A percentile compares a stretch with the other conserved stretches of the same genome.
Evolutionary conservation across 2,888 invertebrate species (phyloP).

Genomic region (Neria commutata): DNA sequence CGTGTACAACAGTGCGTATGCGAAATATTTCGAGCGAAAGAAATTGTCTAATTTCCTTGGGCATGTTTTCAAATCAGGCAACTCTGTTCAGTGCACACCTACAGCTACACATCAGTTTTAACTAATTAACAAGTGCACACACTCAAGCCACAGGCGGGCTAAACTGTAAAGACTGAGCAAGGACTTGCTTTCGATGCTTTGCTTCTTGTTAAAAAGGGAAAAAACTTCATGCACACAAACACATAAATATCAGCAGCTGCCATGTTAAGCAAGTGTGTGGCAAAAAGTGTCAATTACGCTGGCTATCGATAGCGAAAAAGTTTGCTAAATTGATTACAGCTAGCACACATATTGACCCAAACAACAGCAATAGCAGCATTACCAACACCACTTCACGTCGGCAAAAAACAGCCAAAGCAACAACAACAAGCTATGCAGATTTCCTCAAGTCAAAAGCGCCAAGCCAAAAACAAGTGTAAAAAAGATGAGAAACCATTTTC

Average conservation of each 20-base stretch:
- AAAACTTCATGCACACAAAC: constrained; percentile 14
- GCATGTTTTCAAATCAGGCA: too few relatives aligned
- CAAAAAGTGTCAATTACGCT: constrained; percentile 16
- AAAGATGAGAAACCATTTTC: too few relatives aligned
- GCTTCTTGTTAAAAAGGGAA: too few relatives aligned
- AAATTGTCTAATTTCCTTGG: too few relatives aligned
- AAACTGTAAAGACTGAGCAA: too few relatives aligned
- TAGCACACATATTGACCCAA: background rate
- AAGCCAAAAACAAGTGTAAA: background rate
- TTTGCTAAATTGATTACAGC: background rate
- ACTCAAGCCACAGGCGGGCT: constrained; percentile 27
- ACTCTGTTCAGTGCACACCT: too few relatives aligned
- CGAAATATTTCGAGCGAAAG: too few relatives aligned
- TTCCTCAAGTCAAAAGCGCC: background rate
- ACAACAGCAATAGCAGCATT: constrained; percentile 27
- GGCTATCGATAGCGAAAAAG: background rate
- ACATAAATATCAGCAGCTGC: background rate
- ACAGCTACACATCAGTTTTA: constrained; percentile 33
- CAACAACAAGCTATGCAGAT: background rate
- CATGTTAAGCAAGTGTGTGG: constrained; percentile 2
- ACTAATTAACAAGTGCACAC: constrained; percentile 35
- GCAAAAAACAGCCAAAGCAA: background rate
- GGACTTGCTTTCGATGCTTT: too few relatives aligned
- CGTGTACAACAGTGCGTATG: too few relatives aligned
- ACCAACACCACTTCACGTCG: constrained; percentile 6